phyloP scores from a whole-genome alignment of 2,797 vertebrate genomes.

The Enteromius mattozi region DNA sequence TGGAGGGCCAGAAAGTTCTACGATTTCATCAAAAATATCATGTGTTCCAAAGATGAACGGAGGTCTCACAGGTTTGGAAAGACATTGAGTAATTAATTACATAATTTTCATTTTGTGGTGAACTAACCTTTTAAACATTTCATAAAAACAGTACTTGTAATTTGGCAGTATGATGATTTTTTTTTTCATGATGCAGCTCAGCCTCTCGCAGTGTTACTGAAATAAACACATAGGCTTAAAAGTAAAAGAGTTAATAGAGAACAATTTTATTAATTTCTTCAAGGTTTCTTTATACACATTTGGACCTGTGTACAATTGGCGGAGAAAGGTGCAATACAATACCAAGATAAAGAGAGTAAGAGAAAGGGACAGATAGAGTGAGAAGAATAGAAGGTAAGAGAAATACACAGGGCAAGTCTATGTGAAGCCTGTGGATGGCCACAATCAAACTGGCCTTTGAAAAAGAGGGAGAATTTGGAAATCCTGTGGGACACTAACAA shows the following conservation, averaged over 20 bases:
- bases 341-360: conserved; percentile 53
- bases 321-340: conserved; percentile 60
- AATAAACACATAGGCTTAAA: not conserved
- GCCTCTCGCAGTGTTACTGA: not conserved
- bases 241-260: conserved; percentile 64
- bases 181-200: not conserved
- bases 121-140: not conserved
- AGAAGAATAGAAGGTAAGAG: conserved; percentile 1
- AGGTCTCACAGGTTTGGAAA: too few species aligned
- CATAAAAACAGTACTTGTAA: not conserved
- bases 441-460: conserved; percentile 23
- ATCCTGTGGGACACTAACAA: conserved; percentile 11
- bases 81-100: too few species aligned
- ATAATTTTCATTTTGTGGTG: too few species aligned
- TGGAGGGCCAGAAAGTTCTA: too few species aligned
- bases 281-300: conserved; percentile 65
- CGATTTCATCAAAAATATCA: too few species aligned
- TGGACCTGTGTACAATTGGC: conserved; percentile 57
- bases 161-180: not conserved
- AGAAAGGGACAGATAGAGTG: conserved; percentile 14
- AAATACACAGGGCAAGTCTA: conserved; percentile 26
- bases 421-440: conserved; percentile 23
- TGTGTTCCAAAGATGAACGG: too few species aligned
- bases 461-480: not conserved
- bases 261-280: conserved; percentile 71